Conservation (phyloP, 2,888 invertebrate species). For the Dynastes maya region DNA sequence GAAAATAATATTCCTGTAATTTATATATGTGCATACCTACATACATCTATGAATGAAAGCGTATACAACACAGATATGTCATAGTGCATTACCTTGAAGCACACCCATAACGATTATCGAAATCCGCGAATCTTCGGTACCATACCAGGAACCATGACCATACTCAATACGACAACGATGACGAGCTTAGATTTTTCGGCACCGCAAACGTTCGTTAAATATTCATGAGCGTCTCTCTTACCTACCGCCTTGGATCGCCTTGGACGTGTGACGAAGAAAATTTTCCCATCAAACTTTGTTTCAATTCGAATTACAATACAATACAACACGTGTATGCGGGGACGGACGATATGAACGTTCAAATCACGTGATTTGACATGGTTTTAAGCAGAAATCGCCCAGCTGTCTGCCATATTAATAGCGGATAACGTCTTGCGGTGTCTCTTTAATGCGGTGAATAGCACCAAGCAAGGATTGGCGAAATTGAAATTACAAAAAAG, state of each 20-base stretch:
- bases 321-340: neutral
- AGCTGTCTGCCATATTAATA: constrained; percentile 51
- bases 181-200: constrained; percentile 14
- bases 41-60: too few species aligned
- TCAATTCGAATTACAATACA: neutral
- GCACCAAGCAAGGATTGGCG: neutral
- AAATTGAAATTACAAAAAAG: too few species aligned
- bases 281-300: constrained; percentile 30
- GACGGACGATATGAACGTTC: neutral
- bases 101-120: too few species aligned
- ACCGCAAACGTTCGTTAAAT: constrained; percentile 6
- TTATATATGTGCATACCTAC: too few species aligned
- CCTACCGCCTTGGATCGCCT: neutral
- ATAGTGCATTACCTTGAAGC: too few species aligned
- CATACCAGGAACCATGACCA: neutral
- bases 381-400: constrained; percentile 48
- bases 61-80: too few species aligned
- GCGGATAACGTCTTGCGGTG: constrained; percentile 13
- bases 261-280: constrained; percentile 19
- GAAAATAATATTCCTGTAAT: too few species aligned
- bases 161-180: neutral
- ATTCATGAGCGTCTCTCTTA: constrained; percentile 11
- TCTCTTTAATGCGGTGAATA: constrained; percentile 25
- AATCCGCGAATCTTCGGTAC: neutral
- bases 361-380: constrained; percentile 38